Evolutionary conservation across 2,888 invertebrate genomes (phyloP), one percentile per base, ranked within the genome.

Genomic region (Andrena minutula): DNA sequence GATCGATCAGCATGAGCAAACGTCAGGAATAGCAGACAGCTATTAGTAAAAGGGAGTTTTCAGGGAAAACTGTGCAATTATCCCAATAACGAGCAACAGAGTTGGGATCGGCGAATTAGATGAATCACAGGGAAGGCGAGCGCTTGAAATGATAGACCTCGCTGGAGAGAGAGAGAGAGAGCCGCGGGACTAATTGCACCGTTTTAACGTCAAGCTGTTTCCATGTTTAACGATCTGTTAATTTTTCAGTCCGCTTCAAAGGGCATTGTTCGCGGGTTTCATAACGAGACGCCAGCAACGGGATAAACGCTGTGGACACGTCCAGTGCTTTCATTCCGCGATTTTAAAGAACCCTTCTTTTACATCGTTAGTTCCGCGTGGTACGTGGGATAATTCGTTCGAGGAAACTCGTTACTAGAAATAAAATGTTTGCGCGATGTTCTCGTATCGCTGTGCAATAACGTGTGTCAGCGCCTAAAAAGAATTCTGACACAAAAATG

Each of bases 221-320:
- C 41, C 63, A 49, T 60, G 71, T 65, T 82, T 72, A 85, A 85
- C 82, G 74, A 79, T 64, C 76, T 69, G 71, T 68, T 85, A 16
- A 74, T 69, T 76, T 65, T 69, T 65, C 73, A 30, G n/a, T 49
- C 65, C 5, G 16, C 32, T 51, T 30, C 12, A 12, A 8, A 23
- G 32, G 41, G 12, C 16, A 73, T 61, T 60, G 65, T 61, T 73
- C 58, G 10, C 47, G 47, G 26, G 60, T 70, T 30, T 70, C 53
- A 35, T 26, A 70, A 70, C 53, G 12, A 20, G 20, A 7, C n/a
- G 10, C 20, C 41, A 0, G 64, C 20, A 2, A 26, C 10, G 30
- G 7, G 20, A 32, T n/a, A 16, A 68, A 65, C 41, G n/a, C 12
- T 10, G 28, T 6, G 10, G 35, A 41, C 6, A 16, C 35, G 32